Conservation (phyloP, 2,797 vertebrate species). For the Poeciliopsis paucimaculata region DNA sequence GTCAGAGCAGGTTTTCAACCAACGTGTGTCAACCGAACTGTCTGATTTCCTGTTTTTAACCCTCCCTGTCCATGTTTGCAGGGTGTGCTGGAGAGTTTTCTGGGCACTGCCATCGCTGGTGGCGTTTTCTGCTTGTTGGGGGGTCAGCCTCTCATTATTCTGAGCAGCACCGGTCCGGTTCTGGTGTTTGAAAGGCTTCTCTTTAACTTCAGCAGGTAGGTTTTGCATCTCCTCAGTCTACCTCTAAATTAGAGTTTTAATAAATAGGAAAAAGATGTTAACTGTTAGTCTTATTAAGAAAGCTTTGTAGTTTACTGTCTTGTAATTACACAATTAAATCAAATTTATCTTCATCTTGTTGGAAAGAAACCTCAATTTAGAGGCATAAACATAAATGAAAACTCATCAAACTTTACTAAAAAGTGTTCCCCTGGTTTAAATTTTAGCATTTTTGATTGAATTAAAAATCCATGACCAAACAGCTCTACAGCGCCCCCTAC, state of each 20-base stretch:
- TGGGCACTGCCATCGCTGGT: conserved; percentile 92
- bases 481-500: too few relatives aligned
- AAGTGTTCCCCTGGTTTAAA: too few relatives aligned
- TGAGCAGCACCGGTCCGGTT: conserved; percentile 97
- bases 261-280: neutral
- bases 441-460: too few relatives aligned
- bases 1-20: conserved; percentile 69
- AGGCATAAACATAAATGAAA: too few relatives aligned
- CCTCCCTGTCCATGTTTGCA: neutral
- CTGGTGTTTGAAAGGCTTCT: conserved; percentile 96
- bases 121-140: conserved; percentile 92
- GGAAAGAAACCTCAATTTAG: too few relatives aligned
- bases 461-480: too few relatives aligned
- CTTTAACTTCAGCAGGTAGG: conserved; percentile 97
- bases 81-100: conserved; percentile 98
- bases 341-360: neutral
- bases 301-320: neutral
- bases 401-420: too few relatives aligned
- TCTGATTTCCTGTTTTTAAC: neutral
- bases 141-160: conserved; percentile 95
- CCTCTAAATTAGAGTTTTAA: neutral
- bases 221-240: neutral
- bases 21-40: rapidly evolving
- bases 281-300: neutral
- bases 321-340: neutral